phyloP scores from a whole-genome alignment of 2,113 vertebrate genomes.

The Anthoscopus minutus region DNA sequence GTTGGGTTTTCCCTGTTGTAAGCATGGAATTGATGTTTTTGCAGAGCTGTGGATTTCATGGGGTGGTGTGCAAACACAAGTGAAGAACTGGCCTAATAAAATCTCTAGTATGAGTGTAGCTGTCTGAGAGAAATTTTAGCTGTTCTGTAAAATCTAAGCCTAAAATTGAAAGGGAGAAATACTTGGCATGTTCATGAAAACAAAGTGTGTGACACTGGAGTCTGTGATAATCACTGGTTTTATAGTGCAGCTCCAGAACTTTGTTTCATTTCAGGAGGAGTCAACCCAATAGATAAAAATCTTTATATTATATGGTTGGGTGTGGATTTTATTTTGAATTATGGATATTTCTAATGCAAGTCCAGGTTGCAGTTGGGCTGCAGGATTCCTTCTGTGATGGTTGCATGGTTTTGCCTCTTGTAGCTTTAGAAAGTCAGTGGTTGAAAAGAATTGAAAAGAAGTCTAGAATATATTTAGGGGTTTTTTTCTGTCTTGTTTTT shows the following conservation, averaged over 20 bases:
- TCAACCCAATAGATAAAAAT: background rate
- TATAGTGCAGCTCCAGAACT: background rate
- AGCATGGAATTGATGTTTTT: background rate
- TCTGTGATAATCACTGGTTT: background rate
- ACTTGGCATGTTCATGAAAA: background rate
- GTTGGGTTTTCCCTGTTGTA: background rate
- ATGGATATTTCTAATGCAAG: background rate
- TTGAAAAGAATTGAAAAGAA: background rate
- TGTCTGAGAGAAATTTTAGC: background rate
- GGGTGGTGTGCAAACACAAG: background rate
- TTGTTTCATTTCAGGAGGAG: background rate
- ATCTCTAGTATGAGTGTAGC: background rate
- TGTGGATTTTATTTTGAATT: background rate
- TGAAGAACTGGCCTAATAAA: background rate
- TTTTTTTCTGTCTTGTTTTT: background rate
- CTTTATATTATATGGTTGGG: background rate
- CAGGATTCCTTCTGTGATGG: background rate
- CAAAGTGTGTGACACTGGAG: background rate
- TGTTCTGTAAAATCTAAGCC: background rate
- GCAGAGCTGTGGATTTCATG: background rate
- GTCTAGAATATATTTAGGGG: background rate
- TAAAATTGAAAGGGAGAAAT: background rate
- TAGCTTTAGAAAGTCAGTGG: background rate
- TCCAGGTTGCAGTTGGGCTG: background rate
- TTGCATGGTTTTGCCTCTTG: background rate